Conservation (phyloP, 2,888 invertebrate genomes). For the Drosophila anomalata region DNA sequence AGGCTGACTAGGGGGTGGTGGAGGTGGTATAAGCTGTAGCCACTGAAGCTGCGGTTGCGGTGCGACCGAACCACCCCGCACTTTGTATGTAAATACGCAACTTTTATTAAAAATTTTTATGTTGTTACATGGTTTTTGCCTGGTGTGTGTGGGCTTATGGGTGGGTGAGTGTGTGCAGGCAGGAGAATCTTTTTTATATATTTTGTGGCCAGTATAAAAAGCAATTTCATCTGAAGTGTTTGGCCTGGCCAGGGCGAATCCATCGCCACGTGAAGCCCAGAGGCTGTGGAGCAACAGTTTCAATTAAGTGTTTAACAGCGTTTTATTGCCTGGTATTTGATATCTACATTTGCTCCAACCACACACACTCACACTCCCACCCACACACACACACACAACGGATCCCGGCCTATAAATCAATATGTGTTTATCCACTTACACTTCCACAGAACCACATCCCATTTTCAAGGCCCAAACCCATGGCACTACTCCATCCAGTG, state of each 20-base stretch:
- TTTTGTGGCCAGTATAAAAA: conserved; percentile 55
- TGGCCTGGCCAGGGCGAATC: conserved; percentile 22
- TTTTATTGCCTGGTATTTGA: conserved; percentile 75
- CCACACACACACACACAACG: conserved; percentile 5
- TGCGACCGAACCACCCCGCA: conserved; percentile 53
- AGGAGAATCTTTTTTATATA: conserved; percentile 20
- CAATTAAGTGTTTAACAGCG: conserved; percentile 75
- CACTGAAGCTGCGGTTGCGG: conserved; percentile 37
- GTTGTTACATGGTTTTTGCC: conserved; percentile 36
- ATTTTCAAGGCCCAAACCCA: conserved; percentile 4
- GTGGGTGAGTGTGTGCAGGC: not conserved
- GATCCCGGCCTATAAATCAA: conserved; percentile 65
- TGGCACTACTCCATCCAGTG: conserved; percentile 17
- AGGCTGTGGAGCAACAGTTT: conserved; percentile 68
- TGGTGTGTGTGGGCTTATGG: conserved; percentile 1
- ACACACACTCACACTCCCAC: conserved; percentile 3
- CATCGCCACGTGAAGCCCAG: conserved; percentile 7
- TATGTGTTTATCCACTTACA: conserved; percentile 42
- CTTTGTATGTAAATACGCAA: conserved; percentile 75
- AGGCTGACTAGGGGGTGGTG: conserved; percentile 3
- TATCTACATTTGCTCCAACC: conserved; percentile 49
- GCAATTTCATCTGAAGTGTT: conserved; percentile 67
- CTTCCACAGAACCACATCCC: conserved; percentile 4
- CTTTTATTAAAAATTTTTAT: conserved; percentile 70
- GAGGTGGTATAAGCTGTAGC: conserved; percentile 14